These are phyloP conservation scores for Drosophila merina DNA, from an alignment of 2,888 invertebrate genomes.

Conservation along the genomic window DNA sequence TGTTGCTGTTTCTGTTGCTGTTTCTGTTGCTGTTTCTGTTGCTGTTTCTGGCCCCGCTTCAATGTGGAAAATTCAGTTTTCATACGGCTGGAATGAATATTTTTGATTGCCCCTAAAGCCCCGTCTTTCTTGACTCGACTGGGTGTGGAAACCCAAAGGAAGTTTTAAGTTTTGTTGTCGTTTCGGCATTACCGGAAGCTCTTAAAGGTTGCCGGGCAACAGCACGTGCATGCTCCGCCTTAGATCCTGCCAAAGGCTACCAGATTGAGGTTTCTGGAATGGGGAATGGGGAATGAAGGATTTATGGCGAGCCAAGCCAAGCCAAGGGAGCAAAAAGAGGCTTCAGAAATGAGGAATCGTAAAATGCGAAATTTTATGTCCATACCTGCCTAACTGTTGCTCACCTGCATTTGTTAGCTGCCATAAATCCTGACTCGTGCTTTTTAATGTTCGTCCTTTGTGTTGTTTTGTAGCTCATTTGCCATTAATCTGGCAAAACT, in stretches of 20 bases:
- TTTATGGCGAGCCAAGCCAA: not conserved
- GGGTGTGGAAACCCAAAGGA: conserved; percentile 25
- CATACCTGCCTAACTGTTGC: conserved; percentile 34
- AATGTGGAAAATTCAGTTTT: conserved; percentile 5
- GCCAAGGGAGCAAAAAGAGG: not conserved
- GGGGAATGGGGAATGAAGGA: conserved; percentile 3
- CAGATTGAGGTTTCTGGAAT: not conserved
- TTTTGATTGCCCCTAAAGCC: conserved; percentile 20
- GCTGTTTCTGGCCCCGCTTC: not conserved
- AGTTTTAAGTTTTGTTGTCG: conserved; percentile 52
- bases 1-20: not conserved
- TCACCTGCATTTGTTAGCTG: conserved; percentile 20
- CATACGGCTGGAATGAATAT: conserved; percentile 13
- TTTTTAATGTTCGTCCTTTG: conserved; percentile 43
- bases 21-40: no score
- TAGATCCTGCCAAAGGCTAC: conserved; percentile 30
- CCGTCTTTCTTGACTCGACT: not conserved
- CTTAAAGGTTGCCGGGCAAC: conserved; percentile 46
- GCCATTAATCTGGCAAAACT: conserved; percentile 46
- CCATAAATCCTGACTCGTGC: conserved; percentile 48
- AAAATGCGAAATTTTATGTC: conserved; percentile 46
- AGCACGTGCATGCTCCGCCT: conserved; percentile 44
- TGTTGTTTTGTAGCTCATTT: conserved; percentile 48
- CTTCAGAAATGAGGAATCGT: conserved; percentile 28
- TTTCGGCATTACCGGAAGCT: conserved; percentile 50